A percentile compares a stretch with the other conserved stretches of the same genome.
These are phyloP conservation scores for Caranx melampygus DNA, from an alignment of 2,113 vertebrate species.

Conservation along the genomic window DNA sequence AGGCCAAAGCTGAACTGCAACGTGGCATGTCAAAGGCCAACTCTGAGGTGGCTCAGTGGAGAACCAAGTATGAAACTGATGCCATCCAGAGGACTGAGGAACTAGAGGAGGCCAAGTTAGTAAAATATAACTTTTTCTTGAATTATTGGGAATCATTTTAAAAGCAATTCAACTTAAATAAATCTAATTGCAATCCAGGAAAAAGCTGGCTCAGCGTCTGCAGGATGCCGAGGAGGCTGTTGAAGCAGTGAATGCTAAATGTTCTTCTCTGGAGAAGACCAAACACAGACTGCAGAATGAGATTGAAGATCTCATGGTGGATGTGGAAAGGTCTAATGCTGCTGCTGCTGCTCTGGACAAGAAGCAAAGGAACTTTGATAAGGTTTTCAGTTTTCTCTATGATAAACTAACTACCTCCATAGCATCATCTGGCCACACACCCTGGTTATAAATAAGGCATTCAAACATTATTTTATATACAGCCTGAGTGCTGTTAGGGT, in stretches of 20 bases:
- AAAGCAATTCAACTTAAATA: neutral
- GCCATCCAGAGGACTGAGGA: conserved; percentile 94
- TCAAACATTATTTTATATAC: too few species aligned
- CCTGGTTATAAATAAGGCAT: too few species aligned
- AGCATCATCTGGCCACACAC: too few species aligned
- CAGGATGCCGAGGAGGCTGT: conserved; percentile 90
- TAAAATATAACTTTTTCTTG: neutral
- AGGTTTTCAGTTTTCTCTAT: too few species aligned
- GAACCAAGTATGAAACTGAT: conserved; percentile 95
- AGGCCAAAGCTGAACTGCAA: conserved; percentile 87
- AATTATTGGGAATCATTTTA: neutral
- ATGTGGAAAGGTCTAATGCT: conserved; percentile 87
- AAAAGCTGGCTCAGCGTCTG: conserved; percentile 90
- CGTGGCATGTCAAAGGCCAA: conserved; percentile 88
- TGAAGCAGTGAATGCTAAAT: conserved; percentile 92
- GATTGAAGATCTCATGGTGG: conserved; percentile 94
- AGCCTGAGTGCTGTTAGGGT: too few species aligned
- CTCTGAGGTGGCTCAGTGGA: conserved; percentile 91
- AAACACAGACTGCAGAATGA: conserved; percentile 94
- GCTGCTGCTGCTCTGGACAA: conserved; percentile 89
- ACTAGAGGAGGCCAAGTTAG: conserved; percentile 93
- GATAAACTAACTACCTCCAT: too few species aligned
- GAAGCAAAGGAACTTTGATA: conserved; percentile 94
- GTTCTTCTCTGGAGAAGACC: conserved; percentile 93
- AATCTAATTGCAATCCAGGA: neutral